phyloP scores from a whole-genome alignment of 2,113 vertebrate genomes.

The Dasypus novemcinctus region DNA sequence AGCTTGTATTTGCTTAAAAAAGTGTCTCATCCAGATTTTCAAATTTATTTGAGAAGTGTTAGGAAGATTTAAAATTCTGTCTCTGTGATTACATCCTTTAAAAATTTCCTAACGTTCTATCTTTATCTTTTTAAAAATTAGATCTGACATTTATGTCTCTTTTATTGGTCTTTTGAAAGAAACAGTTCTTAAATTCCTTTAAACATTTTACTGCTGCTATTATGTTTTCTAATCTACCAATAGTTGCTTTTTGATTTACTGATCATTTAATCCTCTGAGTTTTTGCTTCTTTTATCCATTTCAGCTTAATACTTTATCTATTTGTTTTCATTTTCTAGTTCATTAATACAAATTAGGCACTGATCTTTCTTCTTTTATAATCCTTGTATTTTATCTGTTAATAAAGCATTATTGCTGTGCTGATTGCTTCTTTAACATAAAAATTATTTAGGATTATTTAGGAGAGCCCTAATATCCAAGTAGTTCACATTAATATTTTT shows the following conservation, averaged over 20 bases:
- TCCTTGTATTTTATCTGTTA: background rate
- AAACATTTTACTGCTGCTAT: background rate
- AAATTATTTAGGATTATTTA: background rate
- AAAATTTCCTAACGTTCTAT: background rate
- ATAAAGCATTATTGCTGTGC: background rate
- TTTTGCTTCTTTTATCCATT: background rate
- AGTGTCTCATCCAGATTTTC: background rate
- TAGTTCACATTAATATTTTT: background rate
- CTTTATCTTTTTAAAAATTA: background rate
- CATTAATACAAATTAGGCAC: background rate
- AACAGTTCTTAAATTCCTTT: background rate
- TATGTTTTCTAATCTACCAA: background rate
- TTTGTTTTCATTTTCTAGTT: background rate
- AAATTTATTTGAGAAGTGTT: constrained; percentile 2
- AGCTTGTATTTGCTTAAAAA: background rate
- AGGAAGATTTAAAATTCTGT: background rate
- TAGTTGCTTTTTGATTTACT: background rate
- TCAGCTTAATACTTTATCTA: background rate
- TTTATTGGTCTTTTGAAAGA: background rate
- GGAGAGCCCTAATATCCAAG: background rate
- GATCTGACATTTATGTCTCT: background rate
- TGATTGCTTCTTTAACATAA: background rate
- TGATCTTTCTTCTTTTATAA: background rate
- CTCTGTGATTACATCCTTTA: background rate
- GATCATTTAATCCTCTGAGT: background rate